phyloP scores from a whole-genome alignment of 2,797 vertebrate species.

The Urophycis tenuis region DNA sequence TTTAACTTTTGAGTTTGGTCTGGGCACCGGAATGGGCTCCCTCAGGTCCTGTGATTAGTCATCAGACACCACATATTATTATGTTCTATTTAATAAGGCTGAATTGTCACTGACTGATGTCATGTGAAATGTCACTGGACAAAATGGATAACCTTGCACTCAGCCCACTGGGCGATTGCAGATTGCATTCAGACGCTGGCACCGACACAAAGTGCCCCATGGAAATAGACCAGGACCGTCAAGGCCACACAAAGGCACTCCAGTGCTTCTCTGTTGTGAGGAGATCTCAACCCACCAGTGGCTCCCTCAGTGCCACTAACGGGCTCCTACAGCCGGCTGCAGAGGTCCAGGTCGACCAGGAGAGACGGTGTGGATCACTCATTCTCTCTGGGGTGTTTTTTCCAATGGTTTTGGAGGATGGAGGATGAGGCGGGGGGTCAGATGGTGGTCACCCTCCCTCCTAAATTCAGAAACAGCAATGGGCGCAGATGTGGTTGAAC shows the following conservation, averaged over 20 bases:
- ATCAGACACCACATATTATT: not conserved
- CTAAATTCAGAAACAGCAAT: not conserved
- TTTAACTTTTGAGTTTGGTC: not conserved
- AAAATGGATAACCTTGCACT: not conserved
- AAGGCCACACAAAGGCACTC: not conserved
- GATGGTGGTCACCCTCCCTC: not conserved
- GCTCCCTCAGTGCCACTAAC: not conserved
- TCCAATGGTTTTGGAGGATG: not conserved
- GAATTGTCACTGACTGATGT: conserved; percentile 9
- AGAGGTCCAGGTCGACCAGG: not conserved
- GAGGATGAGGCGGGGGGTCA: not conserved
- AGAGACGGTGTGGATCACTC: not conserved
- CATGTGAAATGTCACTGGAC: not conserved
- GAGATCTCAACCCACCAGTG: not conserved
- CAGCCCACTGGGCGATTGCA: not conserved
- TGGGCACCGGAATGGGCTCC: not conserved
- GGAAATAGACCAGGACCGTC: not conserved
- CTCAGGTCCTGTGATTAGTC: not conserved
- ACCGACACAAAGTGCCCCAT: not conserved
- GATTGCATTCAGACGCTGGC: not conserved
- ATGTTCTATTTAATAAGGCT: conserved; percentile 26
- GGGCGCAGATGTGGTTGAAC: not conserved
- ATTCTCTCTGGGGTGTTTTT: not conserved
- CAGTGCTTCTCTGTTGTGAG: not conserved
- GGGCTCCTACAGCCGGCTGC: not conserved